These are phyloP conservation scores for Phalera bucephala DNA, from an alignment of 2,888 invertebrate genomes.

Conservation along the genomic window DNA sequence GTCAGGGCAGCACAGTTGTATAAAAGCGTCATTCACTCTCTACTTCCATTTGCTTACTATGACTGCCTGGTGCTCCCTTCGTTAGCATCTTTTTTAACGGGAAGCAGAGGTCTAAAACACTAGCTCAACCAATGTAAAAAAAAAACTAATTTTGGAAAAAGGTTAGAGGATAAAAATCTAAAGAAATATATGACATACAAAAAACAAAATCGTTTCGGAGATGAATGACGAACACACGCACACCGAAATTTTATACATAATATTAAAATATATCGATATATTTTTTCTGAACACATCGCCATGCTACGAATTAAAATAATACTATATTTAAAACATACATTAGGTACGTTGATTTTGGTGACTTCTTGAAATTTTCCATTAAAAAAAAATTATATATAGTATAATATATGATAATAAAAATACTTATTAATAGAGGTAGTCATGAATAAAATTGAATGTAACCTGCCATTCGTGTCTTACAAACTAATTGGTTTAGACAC, in stretches of 20 bases:
- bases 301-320: not conserved
- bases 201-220: too few relatives aligned
- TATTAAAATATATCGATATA: conserved; percentile 13
- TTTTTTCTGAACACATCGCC: not conserved
- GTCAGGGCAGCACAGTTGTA: too few relatives aligned
- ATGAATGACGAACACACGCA: too few relatives aligned
- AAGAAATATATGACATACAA: too few relatives aligned
- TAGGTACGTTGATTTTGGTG: conserved; percentile 33
- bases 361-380: conserved; percentile 17
- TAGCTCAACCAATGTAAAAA: too few relatives aligned
- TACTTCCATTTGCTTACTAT: too few relatives aligned
- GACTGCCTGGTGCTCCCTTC: too few relatives aligned
- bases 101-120: too few relatives aligned
- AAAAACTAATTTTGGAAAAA: too few relatives aligned
- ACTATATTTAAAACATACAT: not conserved
- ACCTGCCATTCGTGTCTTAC: conserved; percentile 35
- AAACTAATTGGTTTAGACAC: conserved; percentile 16
- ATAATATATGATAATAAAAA: not conserved
- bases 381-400: not conserved
- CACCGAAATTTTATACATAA: conserved; percentile 19
- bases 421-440: conserved; percentile 51
- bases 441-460: conserved; percentile 33
- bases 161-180: too few relatives aligned
- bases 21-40: too few relatives aligned
- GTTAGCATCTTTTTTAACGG: too few relatives aligned